These are phyloP conservation scores for Hololepta plana DNA, from an alignment of 2,888 invertebrate genomes.

Conservation along the genomic window DNA sequence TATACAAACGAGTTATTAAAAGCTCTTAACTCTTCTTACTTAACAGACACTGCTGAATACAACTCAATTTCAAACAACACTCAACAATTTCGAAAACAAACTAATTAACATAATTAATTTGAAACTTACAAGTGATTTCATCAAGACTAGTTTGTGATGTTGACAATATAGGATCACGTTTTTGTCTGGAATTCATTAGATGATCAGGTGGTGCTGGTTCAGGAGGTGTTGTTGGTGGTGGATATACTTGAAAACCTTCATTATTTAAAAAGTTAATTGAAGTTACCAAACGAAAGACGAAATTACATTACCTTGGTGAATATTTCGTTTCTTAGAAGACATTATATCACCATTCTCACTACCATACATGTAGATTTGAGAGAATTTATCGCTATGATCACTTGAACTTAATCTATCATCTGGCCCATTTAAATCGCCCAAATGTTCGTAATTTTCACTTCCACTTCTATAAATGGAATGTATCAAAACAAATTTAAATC, in stretches of 20 bases:
- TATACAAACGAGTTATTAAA: too few relatives aligned
- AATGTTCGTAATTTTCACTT: constrained; percentile 48
- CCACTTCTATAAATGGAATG: constrained; percentile 29
- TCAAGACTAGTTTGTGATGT: constrained; percentile 45
- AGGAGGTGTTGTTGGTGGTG: constrained; percentile 68
- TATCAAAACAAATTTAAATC: constrained; percentile 4
- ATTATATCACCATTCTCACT: constrained; percentile 32
- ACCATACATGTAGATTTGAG: constrained; percentile 42
- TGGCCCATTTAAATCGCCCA: constrained; percentile 38
- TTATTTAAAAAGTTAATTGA: constrained; percentile 5
- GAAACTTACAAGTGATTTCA: constrained; percentile 40
- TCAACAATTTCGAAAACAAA: too few relatives aligned
- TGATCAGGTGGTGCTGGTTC: constrained; percentile 73
- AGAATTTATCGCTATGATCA: constrained; percentile 49
- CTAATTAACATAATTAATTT: too few relatives aligned
- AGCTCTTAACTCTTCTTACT: too few relatives aligned
- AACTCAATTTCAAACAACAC: too few relatives aligned
- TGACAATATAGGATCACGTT: constrained; percentile 28
- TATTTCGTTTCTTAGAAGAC: constrained; percentile 15
- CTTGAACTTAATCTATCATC: constrained; percentile 39
- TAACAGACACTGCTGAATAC: too few relatives aligned
- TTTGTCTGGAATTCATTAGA: constrained; percentile 27
- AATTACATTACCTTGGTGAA: constrained; percentile 13
- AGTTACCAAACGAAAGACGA: not conserved
- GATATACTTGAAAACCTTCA: constrained; percentile 64